Percentiles rank a stretch among this genome's conserved stretches.
phyloP scores from a whole-genome alignment of 2,888 invertebrate species.

The Troides aeacus region DNA sequence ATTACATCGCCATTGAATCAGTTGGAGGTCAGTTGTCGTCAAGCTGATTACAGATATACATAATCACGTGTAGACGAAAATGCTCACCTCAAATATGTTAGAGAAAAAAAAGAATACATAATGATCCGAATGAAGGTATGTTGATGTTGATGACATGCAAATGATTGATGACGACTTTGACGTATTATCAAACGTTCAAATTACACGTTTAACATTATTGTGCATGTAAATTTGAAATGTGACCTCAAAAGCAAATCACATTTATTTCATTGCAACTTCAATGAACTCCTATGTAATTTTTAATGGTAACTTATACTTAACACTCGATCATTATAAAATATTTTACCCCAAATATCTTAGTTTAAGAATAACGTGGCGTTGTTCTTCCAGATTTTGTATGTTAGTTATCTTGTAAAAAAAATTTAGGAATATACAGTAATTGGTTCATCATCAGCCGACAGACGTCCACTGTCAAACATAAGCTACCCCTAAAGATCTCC shows the following conservation, averaged over 20 bases:
- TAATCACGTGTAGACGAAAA: constrained; percentile 27
- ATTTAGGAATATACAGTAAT: too few species aligned
- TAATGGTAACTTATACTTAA: too few species aligned
- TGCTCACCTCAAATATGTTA: constrained; percentile 24
- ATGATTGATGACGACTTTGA: constrained; percentile 27
- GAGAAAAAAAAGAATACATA: constrained; percentile 17
- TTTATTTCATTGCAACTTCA: not conserved
- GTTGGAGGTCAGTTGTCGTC: constrained; percentile 27
- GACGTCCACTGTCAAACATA: too few species aligned
- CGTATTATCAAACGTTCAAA: constrained; percentile 23
- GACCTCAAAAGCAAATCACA: constrained; percentile 1
- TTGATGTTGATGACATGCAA: constrained; percentile 23
- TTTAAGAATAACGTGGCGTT: too few species aligned
- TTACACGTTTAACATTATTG: constrained; percentile 20
- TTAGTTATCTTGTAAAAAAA: too few species aligned
- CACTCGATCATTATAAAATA: too few species aligned
- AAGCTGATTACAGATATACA: constrained; percentile 29
- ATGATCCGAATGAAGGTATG: constrained; percentile 22
- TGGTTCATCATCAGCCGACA: too few species aligned
- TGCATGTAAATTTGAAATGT: constrained; percentile 6
- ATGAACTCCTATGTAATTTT: too few species aligned
- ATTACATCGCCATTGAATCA: constrained; percentile 24
- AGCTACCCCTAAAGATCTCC: too few species aligned
- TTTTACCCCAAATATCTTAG: too few species aligned
- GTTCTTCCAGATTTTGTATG: too few species aligned